Base-by-base conservation (phyloP, 2,113 vertebrate species). In the Malurus alboscapulatus region DNA sequence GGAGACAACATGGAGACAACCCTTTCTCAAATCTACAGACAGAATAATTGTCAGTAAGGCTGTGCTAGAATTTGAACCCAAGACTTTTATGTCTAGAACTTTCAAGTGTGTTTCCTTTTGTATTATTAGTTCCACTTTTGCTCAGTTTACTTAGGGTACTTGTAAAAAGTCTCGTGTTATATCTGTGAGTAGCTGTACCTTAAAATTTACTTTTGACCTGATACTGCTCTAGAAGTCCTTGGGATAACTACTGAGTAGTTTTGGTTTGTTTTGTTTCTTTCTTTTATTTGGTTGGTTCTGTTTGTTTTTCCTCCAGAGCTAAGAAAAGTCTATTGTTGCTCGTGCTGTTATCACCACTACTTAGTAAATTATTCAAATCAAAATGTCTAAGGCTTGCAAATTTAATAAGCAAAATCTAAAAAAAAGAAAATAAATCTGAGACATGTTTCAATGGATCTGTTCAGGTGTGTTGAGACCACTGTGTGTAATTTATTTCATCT, bases 181-280 rank as follows among this genome's bases (percentile, higher is more conserved):
- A 55, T 9, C 12, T 0, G 1, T 47, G 36, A 58, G 22, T 0
- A 2, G 7, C 42, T 66, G 14, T 53, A 44, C 25, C n/a, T 88
- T 9, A 53, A 34, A 88, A 76, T 21, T 57, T 69, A 10, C 26
- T 61, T 84, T 51, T 69, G 50, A 85, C 15, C 15, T 36, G 34
- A 59, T 19, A 29, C 1, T 22, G 4, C 32, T 54, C 36, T 89
- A 47, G 11, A 83, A 87, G 4, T 53, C 8, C n/a, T 75, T 55
- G 15, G 30, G 25, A 59, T 51, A 78, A 63, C 16, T 40, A 47
- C 29, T 3, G 3, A 71, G 17, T 5, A 34, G 12, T 19, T 59
- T 47, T 57, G 8, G 17, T 26, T 47, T 59, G 10, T 55, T 71
- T 57, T 7, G 17, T 26, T 47, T 59, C 9, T 55, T 71, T 34